Evolutionary conservation across 92 coral and sea anemone species (phyloP).

Genomic region (Nematostella vectensis): DNA sequence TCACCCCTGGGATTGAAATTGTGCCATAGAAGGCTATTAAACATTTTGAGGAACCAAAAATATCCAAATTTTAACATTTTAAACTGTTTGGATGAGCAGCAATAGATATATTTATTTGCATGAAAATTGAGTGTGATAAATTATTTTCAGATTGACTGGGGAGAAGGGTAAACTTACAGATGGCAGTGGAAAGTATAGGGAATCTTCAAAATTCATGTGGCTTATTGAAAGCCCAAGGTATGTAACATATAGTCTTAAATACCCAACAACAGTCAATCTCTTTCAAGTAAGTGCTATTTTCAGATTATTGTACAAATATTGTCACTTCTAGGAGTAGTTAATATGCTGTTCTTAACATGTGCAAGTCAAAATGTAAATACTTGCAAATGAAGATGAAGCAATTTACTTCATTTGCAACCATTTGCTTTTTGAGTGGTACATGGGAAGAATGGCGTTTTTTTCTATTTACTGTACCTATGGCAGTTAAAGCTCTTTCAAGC

Average conservation of each 20-base stretch:
- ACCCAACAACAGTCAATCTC: no score
- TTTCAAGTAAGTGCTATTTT: no score
- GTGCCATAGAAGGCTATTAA: not conserved
- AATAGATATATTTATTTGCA: not conserved
- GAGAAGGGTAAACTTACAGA: conserved; percentile 63
- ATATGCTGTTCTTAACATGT: no score
- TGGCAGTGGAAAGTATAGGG: conserved; percentile 49
- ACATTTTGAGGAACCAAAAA: not conserved
- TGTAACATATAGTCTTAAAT: not conserved
- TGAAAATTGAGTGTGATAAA: not conserved
- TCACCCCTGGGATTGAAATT: no score
- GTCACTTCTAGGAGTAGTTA: no score
- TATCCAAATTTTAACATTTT: not conserved
- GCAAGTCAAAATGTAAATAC: no score
- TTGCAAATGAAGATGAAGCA: no score
- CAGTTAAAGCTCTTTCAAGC: no score
- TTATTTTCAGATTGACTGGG: conserved; percentile 37
- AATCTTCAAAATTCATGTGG: conserved; percentile 66
- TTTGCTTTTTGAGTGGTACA: no score
- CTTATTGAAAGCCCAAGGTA: conserved; percentile 74
- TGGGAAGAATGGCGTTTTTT: not conserved
- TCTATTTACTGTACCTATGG: no score
- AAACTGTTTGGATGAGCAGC: not conserved
- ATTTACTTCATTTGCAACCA: no score
- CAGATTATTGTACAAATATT: no score